Conservation (phyloP, 1,140 invertebrate genomes). For the Drosophila lacertosa region DNA sequence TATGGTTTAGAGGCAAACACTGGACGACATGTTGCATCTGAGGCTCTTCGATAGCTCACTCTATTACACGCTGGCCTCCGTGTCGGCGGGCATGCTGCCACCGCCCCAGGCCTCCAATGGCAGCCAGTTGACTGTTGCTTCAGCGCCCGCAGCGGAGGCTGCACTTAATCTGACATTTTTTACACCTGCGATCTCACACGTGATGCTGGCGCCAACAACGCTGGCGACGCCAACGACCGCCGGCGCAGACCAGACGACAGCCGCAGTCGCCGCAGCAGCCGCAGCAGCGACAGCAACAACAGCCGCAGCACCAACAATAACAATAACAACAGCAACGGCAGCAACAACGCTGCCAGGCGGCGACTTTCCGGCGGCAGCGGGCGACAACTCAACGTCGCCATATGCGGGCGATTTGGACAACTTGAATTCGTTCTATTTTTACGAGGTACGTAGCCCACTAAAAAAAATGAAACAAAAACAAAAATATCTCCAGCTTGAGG, state of each 20-base stretch:
- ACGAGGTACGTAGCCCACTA: slow-evolving; percentile 61
- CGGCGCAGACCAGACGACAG: slow-evolving; percentile 56
- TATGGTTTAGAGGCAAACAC: slow-evolving; percentile 19
- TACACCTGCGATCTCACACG: slow-evolving; percentile 76
- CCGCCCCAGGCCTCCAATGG: slow-evolving; percentile 39
- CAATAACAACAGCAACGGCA: slow-evolving; percentile 7
- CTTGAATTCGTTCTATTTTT: slow-evolving; percentile 79
- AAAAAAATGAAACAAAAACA: slow-evolving; percentile 5
- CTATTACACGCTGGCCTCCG: slow-evolving; percentile 57
- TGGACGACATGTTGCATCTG: slow-evolving; percentile 60
- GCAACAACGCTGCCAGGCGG: slow-evolving; percentile 29
- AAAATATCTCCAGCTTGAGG: slow-evolving; percentile 1
- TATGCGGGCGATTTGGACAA: slow-evolving; percentile 66
- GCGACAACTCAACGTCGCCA: slow-evolving; percentile 40
- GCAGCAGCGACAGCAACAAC: slow-evolving; percentile 33
- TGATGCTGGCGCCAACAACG: slow-evolving; percentile 75
- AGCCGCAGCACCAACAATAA: neutral
- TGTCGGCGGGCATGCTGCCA: slow-evolving; percentile 26
- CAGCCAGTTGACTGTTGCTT: slow-evolving; percentile 31
- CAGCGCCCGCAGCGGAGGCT: slow-evolving; percentile 24
- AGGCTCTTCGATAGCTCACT: slow-evolving; percentile 72
- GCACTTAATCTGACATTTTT: slow-evolving; percentile 74
- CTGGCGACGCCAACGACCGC: slow-evolving; percentile 43
- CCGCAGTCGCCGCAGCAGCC: slow-evolving; percentile 28
- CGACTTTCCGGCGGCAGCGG: slow-evolving; percentile 48